Conservation (phyloP, 2,113 vertebrate genomes). For the Cnemophilus loriae region DNA sequence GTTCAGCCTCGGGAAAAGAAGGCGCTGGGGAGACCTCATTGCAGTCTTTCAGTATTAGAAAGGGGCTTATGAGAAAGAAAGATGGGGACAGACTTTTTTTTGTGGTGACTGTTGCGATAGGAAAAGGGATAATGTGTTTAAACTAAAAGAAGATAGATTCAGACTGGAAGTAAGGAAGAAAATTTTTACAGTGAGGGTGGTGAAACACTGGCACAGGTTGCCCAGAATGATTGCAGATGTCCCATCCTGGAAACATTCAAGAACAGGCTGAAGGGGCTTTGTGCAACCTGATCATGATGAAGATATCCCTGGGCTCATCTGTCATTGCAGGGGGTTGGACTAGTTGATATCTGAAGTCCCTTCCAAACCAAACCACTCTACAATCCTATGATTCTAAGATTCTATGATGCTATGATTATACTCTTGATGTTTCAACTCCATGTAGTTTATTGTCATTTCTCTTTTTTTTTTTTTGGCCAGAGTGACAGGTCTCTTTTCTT, state of each 20-base stretch:
- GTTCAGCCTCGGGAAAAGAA: neutral
- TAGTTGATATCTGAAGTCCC: neutral
- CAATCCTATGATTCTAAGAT: neutral
- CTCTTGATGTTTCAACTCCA: neutral
- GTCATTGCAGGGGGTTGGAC: neutral
- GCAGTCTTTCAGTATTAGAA: neutral
- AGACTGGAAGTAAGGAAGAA: neutral
- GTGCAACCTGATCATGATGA: neutral
- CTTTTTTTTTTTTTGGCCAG: fast-evolving
- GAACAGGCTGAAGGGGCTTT: neutral
- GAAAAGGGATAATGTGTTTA: neutral
- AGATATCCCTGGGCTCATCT: neutral
- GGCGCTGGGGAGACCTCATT: neutral
- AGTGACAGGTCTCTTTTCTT: neutral
- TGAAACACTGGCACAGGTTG: neutral
- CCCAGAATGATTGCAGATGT: neutral
- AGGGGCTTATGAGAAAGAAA: neutral
- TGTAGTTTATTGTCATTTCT: neutral
- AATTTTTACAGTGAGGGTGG: neutral
- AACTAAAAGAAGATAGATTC: neutral
- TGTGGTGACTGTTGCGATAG: neutral
- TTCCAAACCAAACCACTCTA: neutral
- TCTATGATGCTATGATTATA: neutral
- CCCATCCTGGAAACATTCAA: neutral
- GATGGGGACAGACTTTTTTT: neutral